Evolutionary conservation across 2,797 vertebrate species (phyloP), one percentile per base, ranked within the genome.

Genomic region (Chelon auratus): DNA sequence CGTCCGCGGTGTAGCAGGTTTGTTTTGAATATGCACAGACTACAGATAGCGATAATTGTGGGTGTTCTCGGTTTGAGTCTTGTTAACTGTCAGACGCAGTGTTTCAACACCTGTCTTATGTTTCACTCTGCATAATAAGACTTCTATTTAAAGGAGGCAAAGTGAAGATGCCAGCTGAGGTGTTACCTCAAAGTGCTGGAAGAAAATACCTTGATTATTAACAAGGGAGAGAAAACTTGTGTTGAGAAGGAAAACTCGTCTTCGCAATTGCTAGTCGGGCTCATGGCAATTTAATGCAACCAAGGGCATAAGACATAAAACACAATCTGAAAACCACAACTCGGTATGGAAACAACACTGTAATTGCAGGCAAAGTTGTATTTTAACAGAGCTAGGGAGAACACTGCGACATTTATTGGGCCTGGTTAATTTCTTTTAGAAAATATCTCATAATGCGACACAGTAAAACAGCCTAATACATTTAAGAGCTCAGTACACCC

Each of bases 51-150:
- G 93, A 93, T 95, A 94, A 95, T 93, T 93, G 92, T 91, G 87
- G 91, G 59, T 80, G 88, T 86, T 90, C 77, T 81, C 40, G 62
- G 83, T 87, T 85, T 86, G 87, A 90, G 80, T 82, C 85, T 85
- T 89, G 91, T 90, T 88, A 92, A 84, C 87, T 85, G 88, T 89
- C 92, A 91, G 85, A 86, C 37, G 26, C 78, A 71, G 77, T 65
- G 86, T 91, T 89, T 94, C 89, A 90, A 91, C 92, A 91, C 92
- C 91, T 91, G 90, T 86, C 91, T 91, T 78, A 56, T 90, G 85
- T 91, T 92, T 93, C 90, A 89, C 90, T 92, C 88, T 82, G 91
- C 83, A 93, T 94, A 92, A 93, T 93, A 82, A 87, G 90, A 81
- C 72, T 88, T 92, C 92, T 94, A 94, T 94, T 93, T 93, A 87